Evolutionary conservation across 2,888 invertebrate species (phyloP).

Genomic region (Dusona sp.): DNA sequence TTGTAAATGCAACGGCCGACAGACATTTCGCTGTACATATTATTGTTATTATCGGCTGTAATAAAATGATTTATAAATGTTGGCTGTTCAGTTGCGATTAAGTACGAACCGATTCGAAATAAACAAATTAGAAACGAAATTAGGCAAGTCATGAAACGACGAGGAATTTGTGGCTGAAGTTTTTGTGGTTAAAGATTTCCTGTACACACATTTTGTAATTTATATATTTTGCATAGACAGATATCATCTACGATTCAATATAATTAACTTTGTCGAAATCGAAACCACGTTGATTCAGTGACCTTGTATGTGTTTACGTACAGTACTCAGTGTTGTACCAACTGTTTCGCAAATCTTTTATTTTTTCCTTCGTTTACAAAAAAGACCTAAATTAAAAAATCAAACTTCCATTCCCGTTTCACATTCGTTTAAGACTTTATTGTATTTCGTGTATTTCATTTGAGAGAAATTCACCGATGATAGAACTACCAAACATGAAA

Average conservation of each 20-base stretch:
- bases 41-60: too few species aligned
- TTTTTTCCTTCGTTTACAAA: not conserved
- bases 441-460: not conserved
- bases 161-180: not conserved
- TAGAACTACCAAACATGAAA: not conserved
- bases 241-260: not conserved
- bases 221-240: not conserved
- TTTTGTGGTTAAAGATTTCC: conserved; percentile 32
- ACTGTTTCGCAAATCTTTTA: not conserved
- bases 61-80: too few species aligned
- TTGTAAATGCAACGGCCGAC: too few species aligned
- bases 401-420: not conserved
- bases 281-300: not conserved
- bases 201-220: not conserved
- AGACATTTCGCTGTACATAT: too few species aligned
- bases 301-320: conserved; percentile 3
- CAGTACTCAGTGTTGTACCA: not conserved
- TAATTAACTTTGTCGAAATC: not conserved
- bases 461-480: not conserved
- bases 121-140: not conserved
- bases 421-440: not conserved
- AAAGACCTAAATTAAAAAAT: not conserved
- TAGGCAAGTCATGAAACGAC: not conserved
- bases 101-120: not conserved
- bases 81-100: not conserved